A percentile compares a stretch with the other conserved stretches of the same genome.
Evolutionary conservation across 2,888 invertebrate genomes (phyloP).

Genomic region (Papilio protenor): DNA sequence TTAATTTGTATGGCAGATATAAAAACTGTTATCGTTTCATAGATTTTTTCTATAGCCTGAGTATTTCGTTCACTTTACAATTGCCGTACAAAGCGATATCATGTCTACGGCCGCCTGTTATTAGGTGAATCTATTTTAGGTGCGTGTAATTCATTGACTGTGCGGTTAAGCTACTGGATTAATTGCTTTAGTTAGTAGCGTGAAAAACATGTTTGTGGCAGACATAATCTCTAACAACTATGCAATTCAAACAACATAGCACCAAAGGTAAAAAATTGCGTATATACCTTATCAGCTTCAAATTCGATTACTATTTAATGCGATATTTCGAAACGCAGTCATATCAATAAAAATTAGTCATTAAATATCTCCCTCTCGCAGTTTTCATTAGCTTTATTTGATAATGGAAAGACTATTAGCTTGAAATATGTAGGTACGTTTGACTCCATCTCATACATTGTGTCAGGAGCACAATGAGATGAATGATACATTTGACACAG

Average conservation of each 20-base stretch:
- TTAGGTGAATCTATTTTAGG: constrained; percentile 38
- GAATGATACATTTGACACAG: constrained; percentile 49
- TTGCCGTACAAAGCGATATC: constrained; percentile 32
- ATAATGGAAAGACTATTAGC: not conserved
- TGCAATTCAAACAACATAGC: not conserved
- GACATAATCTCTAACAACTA: not conserved
- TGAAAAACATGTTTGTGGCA: constrained; percentile 11
- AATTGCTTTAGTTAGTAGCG: constrained; percentile 12
- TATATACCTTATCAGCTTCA: not conserved
- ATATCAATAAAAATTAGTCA: not conserved
- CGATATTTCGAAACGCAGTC: not conserved
- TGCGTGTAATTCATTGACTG: constrained; percentile 32
- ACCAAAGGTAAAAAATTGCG: not conserved
- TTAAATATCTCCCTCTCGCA: not conserved
- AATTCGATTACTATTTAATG: not conserved
- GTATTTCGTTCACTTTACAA: constrained; percentile 16
- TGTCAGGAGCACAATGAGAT: constrained; percentile 34
- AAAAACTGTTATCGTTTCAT: constrained; percentile 36
- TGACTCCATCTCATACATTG: constrained; percentile 7
- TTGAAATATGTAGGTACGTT: not conserved
- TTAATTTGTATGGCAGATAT: constrained; percentile 24
- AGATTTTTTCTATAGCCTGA: constrained; percentile 21
- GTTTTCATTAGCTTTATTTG: not conserved
- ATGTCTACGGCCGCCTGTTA: constrained; percentile 25
- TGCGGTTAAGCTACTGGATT: constrained; percentile 6